These are phyloP conservation scores for Lacerta bilineata DNA, from an alignment of 2,797 vertebrate genomes.

Conservation along the genomic window DNA sequence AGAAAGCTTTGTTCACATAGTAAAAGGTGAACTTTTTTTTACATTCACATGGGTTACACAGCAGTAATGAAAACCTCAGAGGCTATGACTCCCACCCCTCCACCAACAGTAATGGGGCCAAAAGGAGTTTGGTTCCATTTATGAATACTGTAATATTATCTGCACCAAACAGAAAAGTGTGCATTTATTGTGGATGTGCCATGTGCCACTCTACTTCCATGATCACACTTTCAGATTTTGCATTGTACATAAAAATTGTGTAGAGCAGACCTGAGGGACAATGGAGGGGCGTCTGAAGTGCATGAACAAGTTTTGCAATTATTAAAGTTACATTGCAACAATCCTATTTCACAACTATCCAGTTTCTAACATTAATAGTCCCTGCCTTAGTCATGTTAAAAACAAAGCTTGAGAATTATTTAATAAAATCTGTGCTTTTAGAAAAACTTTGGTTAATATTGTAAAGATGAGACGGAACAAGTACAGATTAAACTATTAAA, in stretches of 20 bases:
- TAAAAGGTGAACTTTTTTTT: not conserved
- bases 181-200: not conserved
- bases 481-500: not conserved
- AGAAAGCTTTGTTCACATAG: not conserved
- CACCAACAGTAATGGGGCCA: not conserved
- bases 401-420: not conserved
- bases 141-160: no score
- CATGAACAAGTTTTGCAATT: not conserved
- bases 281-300: no score
- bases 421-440: not conserved
- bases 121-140: no score
- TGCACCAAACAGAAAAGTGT: not conserved
- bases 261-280: no score
- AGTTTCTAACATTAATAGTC: not conserved
- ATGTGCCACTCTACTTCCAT: not conserved
- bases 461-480: no score
- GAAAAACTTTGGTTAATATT: not conserved
- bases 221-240: not conserved
- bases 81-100: not conserved
- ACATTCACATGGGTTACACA: not conserved
- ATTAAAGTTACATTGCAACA: not conserved
- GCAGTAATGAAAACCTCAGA: not conserved
- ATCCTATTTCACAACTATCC: not conserved
- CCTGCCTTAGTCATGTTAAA: not conserved
- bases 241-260: no score